These are phyloP conservation scores for Menidia menidia DNA, from an alignment of 2,797 vertebrate species.

Conservation along the genomic window DNA sequence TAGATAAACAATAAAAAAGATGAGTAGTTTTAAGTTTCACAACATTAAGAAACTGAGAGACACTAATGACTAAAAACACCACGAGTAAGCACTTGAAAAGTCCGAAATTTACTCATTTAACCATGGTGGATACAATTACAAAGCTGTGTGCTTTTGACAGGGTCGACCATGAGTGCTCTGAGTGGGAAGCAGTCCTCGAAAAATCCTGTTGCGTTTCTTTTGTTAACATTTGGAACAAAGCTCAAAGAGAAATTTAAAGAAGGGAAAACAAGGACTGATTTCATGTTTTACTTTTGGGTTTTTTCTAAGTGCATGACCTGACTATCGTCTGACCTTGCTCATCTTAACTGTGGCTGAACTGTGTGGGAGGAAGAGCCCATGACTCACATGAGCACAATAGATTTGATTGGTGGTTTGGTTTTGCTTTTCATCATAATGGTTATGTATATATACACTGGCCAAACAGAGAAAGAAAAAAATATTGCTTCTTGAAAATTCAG, in stretches of 20 bases:
- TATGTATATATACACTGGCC: constrained; percentile 23
- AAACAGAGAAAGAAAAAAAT: constrained; percentile 44
- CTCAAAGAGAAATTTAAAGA: constrained; percentile 14
- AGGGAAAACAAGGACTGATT: constrained; percentile 26
- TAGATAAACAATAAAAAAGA: background rate
- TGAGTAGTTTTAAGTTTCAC: background rate
- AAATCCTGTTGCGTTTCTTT: constrained; percentile 32
- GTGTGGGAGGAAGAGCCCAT: constrained; percentile 48
- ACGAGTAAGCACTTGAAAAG: constrained; percentile 16
- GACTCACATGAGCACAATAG: constrained; percentile 54
- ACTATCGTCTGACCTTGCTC: constrained; percentile 42
- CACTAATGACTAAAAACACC: background rate
- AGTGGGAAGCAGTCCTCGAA: background rate
- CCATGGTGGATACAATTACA: background rate
- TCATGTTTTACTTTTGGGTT: constrained; percentile 34
- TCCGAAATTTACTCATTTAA: constrained; percentile 6
- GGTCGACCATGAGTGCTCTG: constrained; percentile 5
- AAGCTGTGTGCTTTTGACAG: background rate
- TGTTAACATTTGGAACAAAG: constrained; percentile 22
- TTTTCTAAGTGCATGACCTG: constrained; percentile 39
- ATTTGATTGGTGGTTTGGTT: constrained; percentile 61
- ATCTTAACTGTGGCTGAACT: constrained; percentile 57
- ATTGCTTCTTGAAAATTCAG: constrained; percentile 40
- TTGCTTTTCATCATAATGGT: constrained; percentile 53
- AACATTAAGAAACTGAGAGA: background rate